Conservation (phyloP, 1,140 invertebrate genomes). For the Carposina sasakii region DNA sequence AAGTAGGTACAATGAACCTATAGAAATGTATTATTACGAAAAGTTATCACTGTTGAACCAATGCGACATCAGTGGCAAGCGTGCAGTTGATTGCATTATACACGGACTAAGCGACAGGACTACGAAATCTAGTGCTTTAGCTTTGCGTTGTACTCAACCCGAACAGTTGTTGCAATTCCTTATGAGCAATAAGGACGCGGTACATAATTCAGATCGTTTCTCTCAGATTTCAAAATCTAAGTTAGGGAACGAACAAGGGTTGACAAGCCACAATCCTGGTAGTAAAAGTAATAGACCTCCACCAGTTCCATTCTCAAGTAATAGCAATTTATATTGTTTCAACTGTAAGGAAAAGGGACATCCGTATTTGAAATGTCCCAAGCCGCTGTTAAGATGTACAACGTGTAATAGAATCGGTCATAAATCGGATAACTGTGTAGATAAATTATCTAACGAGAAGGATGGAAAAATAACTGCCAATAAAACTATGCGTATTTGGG, state of each 20-base stretch:
- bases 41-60: slow-evolving; percentile 3
- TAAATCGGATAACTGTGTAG: not conserved
- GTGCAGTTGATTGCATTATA: slow-evolving; percentile 7
- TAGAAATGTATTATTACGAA: slow-evolving; percentile 4
- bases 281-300: not conserved
- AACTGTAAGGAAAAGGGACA: not conserved
- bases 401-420: not conserved
- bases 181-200: not conserved
- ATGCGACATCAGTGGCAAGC: not conserved
- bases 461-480: not conserved
- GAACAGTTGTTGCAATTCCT: not conserved
- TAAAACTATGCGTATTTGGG: not conserved
- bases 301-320: too few relatives aligned
- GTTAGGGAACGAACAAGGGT: not conserved
- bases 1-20: slow-evolving; percentile 5
- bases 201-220: not conserved
- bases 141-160: not conserved
- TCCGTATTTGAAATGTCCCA: not conserved
- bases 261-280: not conserved
- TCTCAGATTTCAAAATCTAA: not conserved
- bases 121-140: not conserved
- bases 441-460: not conserved
- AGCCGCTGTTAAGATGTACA: not conserved
- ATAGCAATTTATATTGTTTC: not conserved
- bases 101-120: not conserved